phyloP scores from a whole-genome alignment of 2,113 vertebrate species.

The Tetraodon nigroviridis region DNA sequence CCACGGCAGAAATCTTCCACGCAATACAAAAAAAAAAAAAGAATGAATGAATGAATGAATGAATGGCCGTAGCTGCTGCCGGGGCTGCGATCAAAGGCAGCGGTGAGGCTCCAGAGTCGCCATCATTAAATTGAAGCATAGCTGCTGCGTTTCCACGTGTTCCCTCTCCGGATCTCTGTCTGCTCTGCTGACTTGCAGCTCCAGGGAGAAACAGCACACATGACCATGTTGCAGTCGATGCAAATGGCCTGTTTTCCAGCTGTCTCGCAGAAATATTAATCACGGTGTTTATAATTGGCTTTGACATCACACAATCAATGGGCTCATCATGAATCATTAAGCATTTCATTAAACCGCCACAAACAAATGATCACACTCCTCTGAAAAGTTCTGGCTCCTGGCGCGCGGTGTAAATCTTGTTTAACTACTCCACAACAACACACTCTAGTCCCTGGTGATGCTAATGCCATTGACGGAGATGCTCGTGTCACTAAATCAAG shows the following conservation, averaged over 20 bases:
- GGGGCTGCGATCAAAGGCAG: constrained; percentile 27
- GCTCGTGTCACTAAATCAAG: too few relatives aligned
- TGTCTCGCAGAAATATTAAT: constrained; percentile 5
- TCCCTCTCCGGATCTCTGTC: constrained; percentile 13
- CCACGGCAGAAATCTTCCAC: constrained; percentile 37
- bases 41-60: not conserved
- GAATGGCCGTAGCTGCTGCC: constrained; percentile 17
- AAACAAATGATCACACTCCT: too few relatives aligned
- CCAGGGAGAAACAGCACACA: constrained; percentile 26
- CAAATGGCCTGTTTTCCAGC: constrained; percentile 10
- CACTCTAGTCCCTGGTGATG: too few relatives aligned
- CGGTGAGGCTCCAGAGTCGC: constrained; percentile 9
- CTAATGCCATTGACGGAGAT: too few relatives aligned
- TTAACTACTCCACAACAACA: too few relatives aligned
- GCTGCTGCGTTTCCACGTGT: constrained; percentile 17
- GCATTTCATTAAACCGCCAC: too few relatives aligned
- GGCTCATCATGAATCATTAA: not conserved
- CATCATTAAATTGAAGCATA: constrained; percentile 31
- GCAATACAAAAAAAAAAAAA: too few relatives aligned
- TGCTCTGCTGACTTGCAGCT: constrained; percentile 17
- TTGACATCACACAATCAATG: constrained; percentile 9
- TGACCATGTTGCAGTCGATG: constrained; percentile 3
- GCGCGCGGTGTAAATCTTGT: too few relatives aligned
- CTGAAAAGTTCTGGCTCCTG: too few relatives aligned
- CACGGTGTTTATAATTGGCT: constrained; percentile 8